Evolutionary conservation across 2,888 invertebrate genomes (phyloP), one percentile per base, ranked within the genome.

Genomic region (Cepaea hortensis): DNA sequence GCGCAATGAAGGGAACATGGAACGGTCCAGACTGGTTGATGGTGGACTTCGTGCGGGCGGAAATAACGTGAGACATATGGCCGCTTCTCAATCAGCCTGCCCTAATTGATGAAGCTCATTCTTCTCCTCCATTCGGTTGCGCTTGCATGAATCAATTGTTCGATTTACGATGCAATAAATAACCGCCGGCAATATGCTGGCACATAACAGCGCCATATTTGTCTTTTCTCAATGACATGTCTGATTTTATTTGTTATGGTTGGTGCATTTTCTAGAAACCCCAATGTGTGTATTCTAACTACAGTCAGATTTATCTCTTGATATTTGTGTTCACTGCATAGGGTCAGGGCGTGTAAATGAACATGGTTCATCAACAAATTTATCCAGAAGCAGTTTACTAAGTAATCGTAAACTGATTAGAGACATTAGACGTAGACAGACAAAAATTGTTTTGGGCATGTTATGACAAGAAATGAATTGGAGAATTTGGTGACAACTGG

Each of bases 81-180:
- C 23, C 55, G 55, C 23, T 72, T 55, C 82, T 72, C n/a, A 46
- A 82, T 72, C 50, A 55, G 82, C 35, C 15, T 82, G 84, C 20
- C 62, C 15, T 75, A 84, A 75, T 75, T 84, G 84, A 84, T 84
- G 75, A 20, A 75, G 75, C 55, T 5, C 48, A 65, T 35, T 72
- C 48, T 62, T 35, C 68, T 68, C 65, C 46, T 65, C 18, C 68
- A 55, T 48, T 46, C 5, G 23, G 65, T 46, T 3, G 55, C n/a
- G n/a, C 81, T 65, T 9, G 20, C 72, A 4, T 55, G 23, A 50
- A 82, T 72, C 72, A 72, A 9, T 48, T 23, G 55, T 50, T 82
- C 55, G 72, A 68, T 82, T 72, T 72, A 82, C 82, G 72, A 72
- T 23, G 55, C 50, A 15, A 72, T 82, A 82, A 82, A 82, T 48